These are phyloP conservation scores for Chloebia gouldiae DNA, from an alignment of 2,113 vertebrate genomes.

Conservation along the genomic window DNA sequence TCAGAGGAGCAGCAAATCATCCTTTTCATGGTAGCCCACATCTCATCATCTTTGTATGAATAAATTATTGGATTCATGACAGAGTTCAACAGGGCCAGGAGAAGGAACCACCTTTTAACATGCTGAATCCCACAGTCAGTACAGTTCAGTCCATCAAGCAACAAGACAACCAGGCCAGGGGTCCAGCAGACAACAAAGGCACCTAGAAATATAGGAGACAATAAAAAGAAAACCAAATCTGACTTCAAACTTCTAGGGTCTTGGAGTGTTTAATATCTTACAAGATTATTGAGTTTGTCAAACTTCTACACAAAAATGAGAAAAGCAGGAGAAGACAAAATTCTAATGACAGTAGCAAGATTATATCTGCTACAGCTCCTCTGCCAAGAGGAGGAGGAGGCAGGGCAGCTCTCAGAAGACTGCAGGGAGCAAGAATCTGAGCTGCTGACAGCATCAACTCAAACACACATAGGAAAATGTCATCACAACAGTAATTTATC, in stretches of 20 bases:
- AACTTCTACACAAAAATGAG: not conserved
- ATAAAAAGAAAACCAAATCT: not conserved
- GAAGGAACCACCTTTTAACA: conserved; percentile 90
- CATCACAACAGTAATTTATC: not conserved
- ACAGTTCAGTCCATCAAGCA: conserved; percentile 91
- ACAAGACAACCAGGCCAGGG: conserved; percentile 87
- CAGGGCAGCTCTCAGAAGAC: not conserved
- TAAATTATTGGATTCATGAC: conserved; percentile 98
- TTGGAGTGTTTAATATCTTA: not conserved
- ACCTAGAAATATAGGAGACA: conserved; percentile 69
- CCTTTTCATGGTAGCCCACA: conserved; percentile 92
- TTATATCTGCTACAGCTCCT: not conserved
- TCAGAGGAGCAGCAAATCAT: conserved; percentile 84
- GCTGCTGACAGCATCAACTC: not conserved
- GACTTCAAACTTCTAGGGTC: not conserved
- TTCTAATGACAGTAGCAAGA: not conserved
- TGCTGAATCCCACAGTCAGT: conserved; percentile 78
- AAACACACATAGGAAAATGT: not conserved
- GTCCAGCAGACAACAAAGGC: conserved; percentile 98
- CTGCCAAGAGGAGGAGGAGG: not conserved
- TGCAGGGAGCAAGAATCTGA: not conserved
- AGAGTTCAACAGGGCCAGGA: conserved; percentile 92
- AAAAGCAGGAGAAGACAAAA: not conserved
- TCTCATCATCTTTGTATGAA: conserved; percentile 97
- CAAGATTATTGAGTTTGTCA: not conserved